Conservation (phyloP, 2,797 vertebrate genomes). For the Zalophus californianus region DNA sequence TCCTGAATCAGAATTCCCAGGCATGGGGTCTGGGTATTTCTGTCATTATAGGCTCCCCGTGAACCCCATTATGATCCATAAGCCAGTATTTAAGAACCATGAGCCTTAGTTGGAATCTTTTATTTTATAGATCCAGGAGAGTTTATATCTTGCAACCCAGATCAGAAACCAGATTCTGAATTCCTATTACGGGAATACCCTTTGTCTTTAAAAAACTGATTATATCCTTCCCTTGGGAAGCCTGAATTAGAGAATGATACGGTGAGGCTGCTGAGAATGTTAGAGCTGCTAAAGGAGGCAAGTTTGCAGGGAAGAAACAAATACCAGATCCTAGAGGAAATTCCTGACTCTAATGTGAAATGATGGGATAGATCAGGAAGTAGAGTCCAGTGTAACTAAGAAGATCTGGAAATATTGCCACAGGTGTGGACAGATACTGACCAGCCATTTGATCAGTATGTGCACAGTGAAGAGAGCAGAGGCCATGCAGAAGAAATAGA, state of each 20-base stretch:
- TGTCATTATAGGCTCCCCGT: neutral
- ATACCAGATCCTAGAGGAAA: neutral
- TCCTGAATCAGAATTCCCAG: neutral
- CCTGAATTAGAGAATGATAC: neutral
- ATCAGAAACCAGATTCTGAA: neutral
- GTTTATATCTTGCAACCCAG: neutral
- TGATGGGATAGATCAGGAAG: neutral
- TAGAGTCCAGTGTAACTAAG: too few relatives aligned
- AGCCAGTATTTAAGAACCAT: neutral
- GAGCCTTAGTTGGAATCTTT: neutral
- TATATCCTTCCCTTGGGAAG: neutral
- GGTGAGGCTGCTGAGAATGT: neutral
- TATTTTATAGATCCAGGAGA: neutral
- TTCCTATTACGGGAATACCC: neutral
- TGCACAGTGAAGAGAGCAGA: neutral
- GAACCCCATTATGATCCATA: neutral
- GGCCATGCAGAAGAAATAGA: neutral
- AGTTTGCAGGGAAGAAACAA: neutral
- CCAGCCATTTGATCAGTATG: too few relatives aligned
- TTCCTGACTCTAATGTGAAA: neutral
- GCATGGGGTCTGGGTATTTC: neutral
- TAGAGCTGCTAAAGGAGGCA: neutral
- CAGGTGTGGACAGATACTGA: neutral
- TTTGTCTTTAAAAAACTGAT: neutral
- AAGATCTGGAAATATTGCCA: neutral